Evolutionary conservation across 2,113 vertebrate genomes (phyloP), one percentile per base, ranked within the genome.

Genomic region (Leucoraja erinaceus): DNA sequence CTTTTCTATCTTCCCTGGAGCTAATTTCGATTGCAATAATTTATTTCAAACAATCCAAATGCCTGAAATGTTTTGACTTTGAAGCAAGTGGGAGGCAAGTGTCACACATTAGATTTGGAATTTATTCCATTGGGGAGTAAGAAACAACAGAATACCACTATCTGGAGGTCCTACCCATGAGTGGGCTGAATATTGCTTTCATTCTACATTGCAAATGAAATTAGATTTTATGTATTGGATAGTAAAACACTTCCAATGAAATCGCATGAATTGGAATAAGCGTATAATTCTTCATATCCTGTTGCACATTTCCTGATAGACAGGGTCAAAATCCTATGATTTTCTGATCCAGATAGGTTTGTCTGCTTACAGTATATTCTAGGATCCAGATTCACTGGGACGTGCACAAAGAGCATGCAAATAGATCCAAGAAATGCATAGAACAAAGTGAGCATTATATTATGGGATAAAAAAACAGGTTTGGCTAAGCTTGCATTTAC

Each of bases 171-270:
- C 20, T 28, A 72, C 68, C 54, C 7, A 12, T 31, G 4, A 54
- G 90, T 91, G 66, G 68, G 68, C 31, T 74, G 20, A 90, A 72
- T 91, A 22, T 16, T 74, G 68, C 47, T 72, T 91, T 88, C 68
- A 74, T 91, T 91, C 20, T 54, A 7, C 28, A 70, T 70, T 70
- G 14, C 20, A 70, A 90, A 70, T 33, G 31, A 59, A 59, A 84
- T 28, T 28, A 10, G 0, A 5, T 61, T 88, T 88, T 88, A 88
- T 63, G 28, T 63, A 18, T n/a, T 31, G 12, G 16, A 59, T 14
- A 5, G 56, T 5, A n/a, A 86, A 47, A 11, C 16, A 20, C 31
- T 38, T 79, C 31, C 18, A 2, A 28, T 75, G 38, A 79, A 79
- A 79, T 47, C 4, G 12, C 20, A 47, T 79, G 33, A 14, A 38